Evolutionary conservation across 2,113 vertebrate species (phyloP), one percentile per base, ranked within the genome.

Genomic region (Arothron firmamentum): DNA sequence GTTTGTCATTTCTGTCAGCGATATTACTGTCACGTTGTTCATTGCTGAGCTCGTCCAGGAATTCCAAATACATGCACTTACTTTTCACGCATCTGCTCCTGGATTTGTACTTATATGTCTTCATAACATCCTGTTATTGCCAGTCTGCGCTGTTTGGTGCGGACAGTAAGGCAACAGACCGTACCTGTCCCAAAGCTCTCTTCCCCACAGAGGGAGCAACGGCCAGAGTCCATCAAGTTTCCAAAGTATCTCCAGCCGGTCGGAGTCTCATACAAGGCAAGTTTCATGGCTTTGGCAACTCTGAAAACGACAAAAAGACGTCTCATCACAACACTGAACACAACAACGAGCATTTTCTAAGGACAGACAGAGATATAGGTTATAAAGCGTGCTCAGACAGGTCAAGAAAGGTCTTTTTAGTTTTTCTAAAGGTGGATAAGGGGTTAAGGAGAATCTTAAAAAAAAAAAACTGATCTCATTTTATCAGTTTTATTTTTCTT

Each of bases 171-270:
- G 4, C 15, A 15, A 15, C 13, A 23, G 5, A 21, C 48, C 86
- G 79, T 91, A 99, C 97, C 96, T 86, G 95, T 95, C 79, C 96
- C 96, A 81, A 99, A 99, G 87, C 96, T 99, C 85, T 99, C 97
- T 79, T 99, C 97, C 70, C 97, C 97, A 80, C 97, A 98, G 68
- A 99, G 92, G 0, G 96, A 97, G 72, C 96, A 98, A 69, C 95
- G 93, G 13, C 96, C 96, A 3, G 96, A 96, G 80, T 99, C 97
- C 97, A 99, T 98, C 63, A 99, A 90, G 88, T 94, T 98, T 56
- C 94, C 95, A 80, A 98, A 99, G 84, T 95, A 98, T 74, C 95
- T 94, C 96, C 96, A 99, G 70, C 97, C 97, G 46, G 93, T 86
- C 52, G 97, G 97, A 51, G 96, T 98, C 89, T 99, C 97, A 67